Evolutionary conservation across 2,888 invertebrate species (phyloP).

Genomic region (Thalpophila matura): DNA sequence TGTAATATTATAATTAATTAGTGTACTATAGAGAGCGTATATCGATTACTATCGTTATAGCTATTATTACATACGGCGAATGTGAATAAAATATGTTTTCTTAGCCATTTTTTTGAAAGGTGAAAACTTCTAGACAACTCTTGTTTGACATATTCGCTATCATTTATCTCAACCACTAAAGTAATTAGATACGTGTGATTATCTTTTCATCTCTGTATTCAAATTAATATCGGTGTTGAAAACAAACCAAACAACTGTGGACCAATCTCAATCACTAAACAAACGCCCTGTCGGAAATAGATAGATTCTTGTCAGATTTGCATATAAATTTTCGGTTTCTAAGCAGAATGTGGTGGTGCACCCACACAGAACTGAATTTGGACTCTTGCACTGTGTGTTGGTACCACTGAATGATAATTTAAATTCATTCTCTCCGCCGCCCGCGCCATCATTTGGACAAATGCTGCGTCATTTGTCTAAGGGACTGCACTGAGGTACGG

Average conservation of each 20-base stretch:
- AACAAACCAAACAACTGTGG: slow-evolving; percentile 5
- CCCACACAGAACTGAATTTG: slow-evolving; percentile 82
- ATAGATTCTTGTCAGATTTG: slow-evolving; percentile 62
- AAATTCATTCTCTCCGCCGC: slow-evolving; percentile 91
- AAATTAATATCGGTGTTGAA: slow-evolving; percentile 14
- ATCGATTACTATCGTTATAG: no score
- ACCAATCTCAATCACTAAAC: slow-evolving; percentile 23
- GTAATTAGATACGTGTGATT: neutral
- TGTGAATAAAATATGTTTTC: no score
- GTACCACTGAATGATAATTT: slow-evolving; percentile 91
- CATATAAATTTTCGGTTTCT: slow-evolving; percentile 58
- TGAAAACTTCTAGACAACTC: no score
- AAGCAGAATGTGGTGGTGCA: slow-evolving; percentile 60
- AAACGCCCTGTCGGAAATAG: slow-evolving; percentile 49
- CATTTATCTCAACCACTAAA: neutral
- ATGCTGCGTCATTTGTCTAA: slow-evolving; percentile 91
- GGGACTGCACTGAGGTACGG: slow-evolving; percentile 80
- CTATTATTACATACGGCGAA: no score
- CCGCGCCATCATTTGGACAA: slow-evolving; percentile 92
- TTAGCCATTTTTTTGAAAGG: no score
- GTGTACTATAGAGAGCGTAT: no score
- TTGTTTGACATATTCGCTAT: no score
- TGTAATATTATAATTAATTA: no score
- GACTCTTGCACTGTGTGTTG: slow-evolving; percentile 85
- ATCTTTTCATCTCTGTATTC: neutral